A percentile compares a stretch with the other conserved stretches of the same genome.
Conservation (phyloP, 92 coral and sea anemone species). For the Chrysogorgia sp. region DNA sequence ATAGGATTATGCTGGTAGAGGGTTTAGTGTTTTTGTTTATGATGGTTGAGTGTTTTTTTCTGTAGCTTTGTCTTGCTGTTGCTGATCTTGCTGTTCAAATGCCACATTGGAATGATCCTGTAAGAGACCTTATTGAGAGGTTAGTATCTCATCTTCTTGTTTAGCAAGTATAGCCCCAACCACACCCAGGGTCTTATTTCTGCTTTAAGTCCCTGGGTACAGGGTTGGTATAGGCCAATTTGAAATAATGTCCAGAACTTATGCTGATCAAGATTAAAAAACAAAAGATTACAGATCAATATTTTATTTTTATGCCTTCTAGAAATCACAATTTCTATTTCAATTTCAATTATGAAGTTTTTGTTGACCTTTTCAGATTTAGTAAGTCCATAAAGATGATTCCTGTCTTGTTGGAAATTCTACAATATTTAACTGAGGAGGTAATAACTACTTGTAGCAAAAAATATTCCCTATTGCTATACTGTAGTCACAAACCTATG, state of each 20-base stretch:
- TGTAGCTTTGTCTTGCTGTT: slow-evolving; percentile 85
- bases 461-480: no score
- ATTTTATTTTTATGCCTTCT: no score
- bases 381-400: slow-evolving; percentile 76
- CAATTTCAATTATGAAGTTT: not conserved
- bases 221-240: no score
- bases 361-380: slow-evolving; percentile 59
- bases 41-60: not conserved
- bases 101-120: slow-evolving; percentile 96
- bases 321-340: not conserved
- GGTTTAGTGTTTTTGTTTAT: no score
- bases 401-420: slow-evolving; percentile 78
- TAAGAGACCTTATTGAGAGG: slow-evolving; percentile 78
- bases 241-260: not conserved
- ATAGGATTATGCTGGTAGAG: no score
- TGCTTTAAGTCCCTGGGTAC: no score
- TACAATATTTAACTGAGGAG: slow-evolving; percentile 94
- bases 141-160: slow-evolving; percentile 3
- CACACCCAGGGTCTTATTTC: no score
- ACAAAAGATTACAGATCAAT: no score
- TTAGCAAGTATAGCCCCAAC: not conserved
- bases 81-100: slow-evolving; percentile 99
- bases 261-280: no score
- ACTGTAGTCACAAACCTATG: no score
- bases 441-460: no score